phyloP scores from a whole-genome alignment of 64 coral and sea anemone species.

The Porites australiensis region DNA sequence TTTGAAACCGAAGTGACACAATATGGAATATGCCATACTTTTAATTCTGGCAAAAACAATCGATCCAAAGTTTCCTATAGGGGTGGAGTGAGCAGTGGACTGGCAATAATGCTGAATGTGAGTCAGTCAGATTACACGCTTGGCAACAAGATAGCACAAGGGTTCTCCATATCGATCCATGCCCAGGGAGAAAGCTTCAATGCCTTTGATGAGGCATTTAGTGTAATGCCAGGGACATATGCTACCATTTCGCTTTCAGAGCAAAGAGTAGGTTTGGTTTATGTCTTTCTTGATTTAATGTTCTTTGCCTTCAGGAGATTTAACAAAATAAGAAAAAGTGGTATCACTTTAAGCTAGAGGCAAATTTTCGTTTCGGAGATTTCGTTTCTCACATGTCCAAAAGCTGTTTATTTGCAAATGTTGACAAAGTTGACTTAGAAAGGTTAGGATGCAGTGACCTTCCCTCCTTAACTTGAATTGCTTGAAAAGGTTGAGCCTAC shows the following conservation, averaged over 20 bases:
- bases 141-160: constrained; percentile 11
- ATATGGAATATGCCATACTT: constrained; percentile 48
- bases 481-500: too few species aligned
- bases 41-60: constrained; percentile 48
- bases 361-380: too few species aligned
- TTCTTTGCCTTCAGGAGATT: too few species aligned
- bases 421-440: too few species aligned
- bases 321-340: too few species aligned
- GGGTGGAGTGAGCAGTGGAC: constrained; percentile 44
- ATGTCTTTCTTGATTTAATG: too few species aligned
- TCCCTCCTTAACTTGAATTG: too few species aligned
- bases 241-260: constrained; percentile 5
- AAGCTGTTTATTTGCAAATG: too few species aligned
- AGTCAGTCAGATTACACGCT: constrained; percentile 10
- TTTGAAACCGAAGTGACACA: constrained; percentile 26
- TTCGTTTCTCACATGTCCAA: too few species aligned
- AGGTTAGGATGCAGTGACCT: too few species aligned
- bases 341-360: too few species aligned
- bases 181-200: constrained; percentile 55
- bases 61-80: not conserved
- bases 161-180: constrained; percentile 34
- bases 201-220: constrained; percentile 32
- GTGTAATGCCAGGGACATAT: constrained; percentile 43
- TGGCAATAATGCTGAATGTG: constrained; percentile 33
- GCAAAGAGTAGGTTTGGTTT: constrained; percentile 24